phyloP scores from a whole-genome alignment of 2,113 vertebrate species.

The Neogobius melanostomus region DNA sequence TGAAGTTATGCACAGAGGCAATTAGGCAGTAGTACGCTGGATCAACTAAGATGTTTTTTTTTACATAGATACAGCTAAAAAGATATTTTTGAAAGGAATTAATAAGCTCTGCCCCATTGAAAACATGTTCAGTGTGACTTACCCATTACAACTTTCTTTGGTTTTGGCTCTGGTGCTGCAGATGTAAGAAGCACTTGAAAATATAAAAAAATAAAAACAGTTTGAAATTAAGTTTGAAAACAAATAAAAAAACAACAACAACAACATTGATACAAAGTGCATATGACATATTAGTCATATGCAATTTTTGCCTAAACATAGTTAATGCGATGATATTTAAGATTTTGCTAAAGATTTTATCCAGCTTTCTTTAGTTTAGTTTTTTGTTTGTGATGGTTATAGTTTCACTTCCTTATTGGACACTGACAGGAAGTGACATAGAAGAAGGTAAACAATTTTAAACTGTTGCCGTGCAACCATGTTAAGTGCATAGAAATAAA shows the following conservation, averaged over 20 bases:
- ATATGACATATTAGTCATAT: no score
- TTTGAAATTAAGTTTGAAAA: not conserved
- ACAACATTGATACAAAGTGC: no score
- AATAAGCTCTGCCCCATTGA: constrained; percentile 27
- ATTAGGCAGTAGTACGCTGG: not conserved
- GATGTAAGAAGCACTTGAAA: constrained; percentile 64
- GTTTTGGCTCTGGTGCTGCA: constrained; percentile 67
- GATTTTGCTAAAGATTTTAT: no score
- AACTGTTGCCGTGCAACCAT: no score
- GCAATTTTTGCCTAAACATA: no score
- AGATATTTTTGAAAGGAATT: constrained; percentile 21
- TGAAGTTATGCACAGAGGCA: constrained; percentile 42
- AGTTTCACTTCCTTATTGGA: no score
- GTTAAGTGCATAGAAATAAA: no score
- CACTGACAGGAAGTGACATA: no score
- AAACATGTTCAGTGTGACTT: constrained; percentile 55
- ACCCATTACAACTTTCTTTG: constrained; percentile 76
- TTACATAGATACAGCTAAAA: not conserved
- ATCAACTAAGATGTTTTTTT: not conserved
- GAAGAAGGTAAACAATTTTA: no score
- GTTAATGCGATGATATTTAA: no score
- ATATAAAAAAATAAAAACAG: constrained; percentile 17
- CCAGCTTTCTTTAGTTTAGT: no score
- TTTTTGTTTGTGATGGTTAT: no score
- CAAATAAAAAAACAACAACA: not conserved